Evolutionary conservation across 2,888 invertebrate species (phyloP).

Genomic region (Nipponacmea schrenckii): DNA sequence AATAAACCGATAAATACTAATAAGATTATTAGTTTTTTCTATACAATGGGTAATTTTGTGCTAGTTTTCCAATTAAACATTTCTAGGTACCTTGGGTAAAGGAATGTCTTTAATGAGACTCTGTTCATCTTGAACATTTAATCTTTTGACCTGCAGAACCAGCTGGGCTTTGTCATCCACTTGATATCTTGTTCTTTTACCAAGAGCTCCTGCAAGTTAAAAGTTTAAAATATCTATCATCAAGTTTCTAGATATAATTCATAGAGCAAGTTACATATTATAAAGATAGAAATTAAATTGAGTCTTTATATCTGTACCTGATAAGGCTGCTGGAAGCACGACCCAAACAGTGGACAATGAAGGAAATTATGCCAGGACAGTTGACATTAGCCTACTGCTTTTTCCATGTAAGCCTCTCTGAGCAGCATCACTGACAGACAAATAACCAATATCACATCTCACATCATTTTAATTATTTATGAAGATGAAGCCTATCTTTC

Average conservation of each 20-base stretch:
- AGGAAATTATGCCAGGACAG: constrained; percentile 4
- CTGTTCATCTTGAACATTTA: not conserved
- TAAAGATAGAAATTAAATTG: not conserved
- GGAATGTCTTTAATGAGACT: constrained; percentile 1
- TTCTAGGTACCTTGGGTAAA: constrained; percentile 24
- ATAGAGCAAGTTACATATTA: too few relatives aligned
- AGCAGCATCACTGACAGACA: not conserved
- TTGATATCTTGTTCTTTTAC: constrained; percentile 91
- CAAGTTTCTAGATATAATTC: too few relatives aligned
- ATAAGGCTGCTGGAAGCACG: not conserved
- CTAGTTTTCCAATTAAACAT: not conserved
- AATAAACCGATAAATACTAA: too few relatives aligned
- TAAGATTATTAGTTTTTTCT: too few relatives aligned
- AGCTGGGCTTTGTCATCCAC: constrained; percentile 85
- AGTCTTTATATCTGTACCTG: not conserved
- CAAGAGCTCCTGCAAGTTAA: constrained; percentile 75
- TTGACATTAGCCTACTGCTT: too few relatives aligned
- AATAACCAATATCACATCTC: too few relatives aligned
- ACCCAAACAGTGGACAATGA: not conserved
- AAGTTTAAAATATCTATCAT: not conserved
- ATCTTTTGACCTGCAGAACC: constrained; percentile 74
- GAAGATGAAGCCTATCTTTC: too few relatives aligned
- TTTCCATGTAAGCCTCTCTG: too few relatives aligned
- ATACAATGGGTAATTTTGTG: too few relatives aligned
- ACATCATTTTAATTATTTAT: too few relatives aligned